phyloP scores from a whole-genome alignment of 2,797 vertebrate genomes.

The Falco peregrinus region DNA sequence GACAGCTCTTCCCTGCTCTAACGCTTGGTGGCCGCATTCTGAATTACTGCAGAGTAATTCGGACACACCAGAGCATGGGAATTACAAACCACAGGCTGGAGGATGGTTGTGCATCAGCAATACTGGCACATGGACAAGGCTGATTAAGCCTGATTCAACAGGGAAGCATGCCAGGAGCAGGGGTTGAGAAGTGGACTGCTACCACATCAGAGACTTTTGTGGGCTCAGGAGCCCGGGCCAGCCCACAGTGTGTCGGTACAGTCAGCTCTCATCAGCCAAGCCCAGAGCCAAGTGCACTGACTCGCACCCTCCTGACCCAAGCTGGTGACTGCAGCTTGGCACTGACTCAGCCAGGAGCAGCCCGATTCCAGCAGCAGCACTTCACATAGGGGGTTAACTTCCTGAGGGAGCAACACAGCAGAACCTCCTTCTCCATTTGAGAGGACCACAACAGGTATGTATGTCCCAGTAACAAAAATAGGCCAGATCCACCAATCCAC shows the following conservation, averaged over 20 bases:
- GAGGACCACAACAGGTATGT: neutral
- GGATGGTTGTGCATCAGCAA: neutral
- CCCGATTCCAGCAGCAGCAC: neutral
- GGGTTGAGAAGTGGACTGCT: neutral
- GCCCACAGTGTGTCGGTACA: neutral
- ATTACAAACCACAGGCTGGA: neutral
- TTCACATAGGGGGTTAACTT: neutral
- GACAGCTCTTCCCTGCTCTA: neutral
- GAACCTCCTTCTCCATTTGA: neutral
- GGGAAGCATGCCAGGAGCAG: neutral
- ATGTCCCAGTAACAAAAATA: neutral
- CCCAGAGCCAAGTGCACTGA: neutral
- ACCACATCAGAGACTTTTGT: constrained; percentile 9
- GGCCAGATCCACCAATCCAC: neutral
- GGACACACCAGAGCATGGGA: neutral
- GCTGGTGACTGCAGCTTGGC: neutral
- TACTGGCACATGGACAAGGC: neutral
- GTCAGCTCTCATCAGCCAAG: constrained; percentile 1
- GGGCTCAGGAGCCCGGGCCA: neutral
- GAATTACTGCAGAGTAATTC: neutral
- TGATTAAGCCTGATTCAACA: constrained; percentile 48
- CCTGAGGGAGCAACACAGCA: neutral
- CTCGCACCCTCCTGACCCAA: constrained; percentile 14
- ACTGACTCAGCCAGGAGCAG: neutral
- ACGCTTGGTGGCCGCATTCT: constrained; percentile 1